These are phyloP conservation scores for Pseudachorutes palmiensis DNA, from an alignment of 1,140 invertebrate species.

Conservation along the genomic window DNA sequence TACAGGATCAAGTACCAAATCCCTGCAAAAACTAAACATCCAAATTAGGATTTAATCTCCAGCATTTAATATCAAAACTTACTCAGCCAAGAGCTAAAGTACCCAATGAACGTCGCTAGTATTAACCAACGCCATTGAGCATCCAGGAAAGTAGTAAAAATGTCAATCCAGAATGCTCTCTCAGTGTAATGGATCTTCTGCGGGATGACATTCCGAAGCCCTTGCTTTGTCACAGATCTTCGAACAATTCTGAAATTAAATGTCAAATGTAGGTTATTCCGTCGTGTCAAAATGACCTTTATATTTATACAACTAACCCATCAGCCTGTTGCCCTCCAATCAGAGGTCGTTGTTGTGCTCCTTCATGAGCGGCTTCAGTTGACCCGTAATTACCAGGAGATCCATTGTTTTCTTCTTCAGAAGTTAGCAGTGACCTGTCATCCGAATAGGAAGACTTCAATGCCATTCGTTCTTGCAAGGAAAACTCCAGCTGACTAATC, in stretches of 20 bases:
- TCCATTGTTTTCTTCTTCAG: background rate
- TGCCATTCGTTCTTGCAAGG: background rate
- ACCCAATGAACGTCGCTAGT: conserved; percentile 12
- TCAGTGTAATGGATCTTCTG: background rate
- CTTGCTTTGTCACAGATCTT: conserved; percentile 12
- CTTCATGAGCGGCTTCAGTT: background rate
- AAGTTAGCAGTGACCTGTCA: background rate
- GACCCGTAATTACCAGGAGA: background rate
- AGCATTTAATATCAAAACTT: background rate
- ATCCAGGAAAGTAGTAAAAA: conserved; percentile 26
- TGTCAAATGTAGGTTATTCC: background rate
- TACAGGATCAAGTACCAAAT: conserved; percentile 18
- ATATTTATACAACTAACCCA: too few species aligned
- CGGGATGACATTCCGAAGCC: background rate
- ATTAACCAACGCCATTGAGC: conserved; percentile 23
- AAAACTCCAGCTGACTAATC: too few species aligned
- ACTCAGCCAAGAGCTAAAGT: conserved; percentile 18
- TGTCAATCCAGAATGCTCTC: conserved; percentile 14
- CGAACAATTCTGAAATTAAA: background rate
- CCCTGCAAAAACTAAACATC: conserved; percentile 7
- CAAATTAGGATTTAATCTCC: background rate
- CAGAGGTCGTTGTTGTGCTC: background rate
- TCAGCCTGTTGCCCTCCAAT: background rate
- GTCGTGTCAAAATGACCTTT: too few species aligned
- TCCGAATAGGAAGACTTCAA: background rate